These are phyloP conservation scores for Crotalus helleri DNA, from an alignment of 2,113 vertebrate species.

Conservation along the genomic window DNA sequence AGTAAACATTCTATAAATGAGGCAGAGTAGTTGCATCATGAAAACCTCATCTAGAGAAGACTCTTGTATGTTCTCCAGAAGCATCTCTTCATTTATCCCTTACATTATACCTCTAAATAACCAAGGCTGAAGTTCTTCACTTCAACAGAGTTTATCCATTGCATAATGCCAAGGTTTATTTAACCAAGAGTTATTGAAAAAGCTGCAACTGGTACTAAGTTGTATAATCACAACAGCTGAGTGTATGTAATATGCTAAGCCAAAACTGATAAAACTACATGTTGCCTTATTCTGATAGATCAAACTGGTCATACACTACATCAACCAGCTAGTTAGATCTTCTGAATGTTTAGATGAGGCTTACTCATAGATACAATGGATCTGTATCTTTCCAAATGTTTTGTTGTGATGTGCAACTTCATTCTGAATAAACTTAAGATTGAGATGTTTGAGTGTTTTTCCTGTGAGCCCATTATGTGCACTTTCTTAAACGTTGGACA, in stretches of 20 bases:
- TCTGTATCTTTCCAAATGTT: neutral
- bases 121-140: neutral
- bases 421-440: neutral
- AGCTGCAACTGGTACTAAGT: neutral
- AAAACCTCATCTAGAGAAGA: neutral
- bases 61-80: neutral
- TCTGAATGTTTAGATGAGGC: neutral
- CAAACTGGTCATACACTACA: neutral
- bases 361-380: neutral
- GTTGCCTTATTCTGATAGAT: neutral
- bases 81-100: neutral
- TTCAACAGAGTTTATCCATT: neutral
- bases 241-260: neutral
- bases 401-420: neutral
- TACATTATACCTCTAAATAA: neutral
- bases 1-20: neutral
- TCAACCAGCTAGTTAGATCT: neutral
- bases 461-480: neutral
- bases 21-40: neutral
- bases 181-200: neutral
- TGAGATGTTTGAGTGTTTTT: neutral
- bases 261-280: neutral
- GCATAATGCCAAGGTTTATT: neutral
- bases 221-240: neutral
- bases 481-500: neutral